phyloP scores from a whole-genome alignment of 1,140 invertebrate genomes.

The Aporrectodea caliginosa region DNA sequence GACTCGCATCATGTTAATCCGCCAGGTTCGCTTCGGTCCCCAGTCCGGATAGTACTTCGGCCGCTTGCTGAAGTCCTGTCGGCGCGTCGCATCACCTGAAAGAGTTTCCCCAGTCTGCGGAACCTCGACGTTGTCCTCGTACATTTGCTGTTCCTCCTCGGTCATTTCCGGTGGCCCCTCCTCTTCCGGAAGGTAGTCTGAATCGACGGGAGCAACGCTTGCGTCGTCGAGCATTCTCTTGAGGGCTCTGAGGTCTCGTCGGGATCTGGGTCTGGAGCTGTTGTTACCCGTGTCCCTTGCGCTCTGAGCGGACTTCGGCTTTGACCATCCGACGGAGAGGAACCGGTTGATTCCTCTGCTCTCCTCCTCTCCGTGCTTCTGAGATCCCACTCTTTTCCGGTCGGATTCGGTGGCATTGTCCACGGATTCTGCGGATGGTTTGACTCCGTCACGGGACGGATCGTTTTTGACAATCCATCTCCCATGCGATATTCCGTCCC shows the following conservation, averaged over 20 bases:
- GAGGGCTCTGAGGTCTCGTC: background rate
- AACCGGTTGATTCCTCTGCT: background rate
- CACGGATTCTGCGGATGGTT: background rate
- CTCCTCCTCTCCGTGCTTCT: too few species aligned
- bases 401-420: background rate
- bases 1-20: background rate
- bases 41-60: background rate
- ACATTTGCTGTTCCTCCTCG: background rate
- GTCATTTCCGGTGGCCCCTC: background rate
- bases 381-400: background rate
- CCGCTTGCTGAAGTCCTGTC: background rate
- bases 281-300: background rate
- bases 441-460: background rate
- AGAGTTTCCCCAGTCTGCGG: background rate
- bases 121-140: background rate
- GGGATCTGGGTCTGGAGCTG: background rate
- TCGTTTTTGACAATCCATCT: background rate
- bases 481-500: background rate
- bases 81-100: background rate
- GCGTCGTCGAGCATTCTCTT: background rate
- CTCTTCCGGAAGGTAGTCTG: background rate
- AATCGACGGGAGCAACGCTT: background rate
- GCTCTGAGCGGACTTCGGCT: background rate
- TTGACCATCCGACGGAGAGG: too few species aligned
- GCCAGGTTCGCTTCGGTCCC: background rate